Evolutionary conservation across 2,797 vertebrate species (phyloP).

Genomic region (Xenopus petersii): DNA sequence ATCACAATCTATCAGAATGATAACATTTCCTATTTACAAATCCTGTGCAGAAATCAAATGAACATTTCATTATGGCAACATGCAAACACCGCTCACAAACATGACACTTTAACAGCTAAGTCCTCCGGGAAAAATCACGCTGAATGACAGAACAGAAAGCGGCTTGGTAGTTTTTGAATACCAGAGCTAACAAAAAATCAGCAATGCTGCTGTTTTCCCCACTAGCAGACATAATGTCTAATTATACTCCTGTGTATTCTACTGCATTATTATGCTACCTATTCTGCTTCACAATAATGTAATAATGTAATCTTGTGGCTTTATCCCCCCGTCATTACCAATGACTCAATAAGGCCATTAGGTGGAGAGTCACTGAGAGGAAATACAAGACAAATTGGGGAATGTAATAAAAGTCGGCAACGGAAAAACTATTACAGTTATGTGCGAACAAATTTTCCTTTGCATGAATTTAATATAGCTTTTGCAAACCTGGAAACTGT

Average conservation of each 20-base stretch:
- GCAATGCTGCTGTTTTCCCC: conserved; percentile 20
- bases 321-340: conserved; percentile 39
- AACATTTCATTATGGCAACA: conserved; percentile 44
- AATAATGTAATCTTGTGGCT: conserved; percentile 18
- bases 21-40: conserved; percentile 43
- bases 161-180: conserved; percentile 34
- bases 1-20: conserved; percentile 26
- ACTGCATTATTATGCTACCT: conserved; percentile 27
- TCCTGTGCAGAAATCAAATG: conserved; percentile 33
- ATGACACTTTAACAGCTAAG: conserved; percentile 42
- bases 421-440: too few relatives aligned
- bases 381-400: conserved; percentile 6
- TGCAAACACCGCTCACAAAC: conserved; percentile 39
- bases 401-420: too few relatives aligned
- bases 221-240: conserved; percentile 31
- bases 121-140: conserved; percentile 34
- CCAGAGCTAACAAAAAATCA: conserved; percentile 22
- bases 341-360: conserved; percentile 36
- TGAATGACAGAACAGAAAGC: conserved; percentile 35
- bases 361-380: conserved; percentile 12
- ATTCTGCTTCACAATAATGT: conserved; percentile 10
- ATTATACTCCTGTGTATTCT: conserved; percentile 31
- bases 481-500: too few relatives aligned
- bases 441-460: too few relatives aligned
- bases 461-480: too few relatives aligned